Evolutionary conservation across 1,140 invertebrate species (phyloP).

Genomic region (Armadillidium nasatum): DNA sequence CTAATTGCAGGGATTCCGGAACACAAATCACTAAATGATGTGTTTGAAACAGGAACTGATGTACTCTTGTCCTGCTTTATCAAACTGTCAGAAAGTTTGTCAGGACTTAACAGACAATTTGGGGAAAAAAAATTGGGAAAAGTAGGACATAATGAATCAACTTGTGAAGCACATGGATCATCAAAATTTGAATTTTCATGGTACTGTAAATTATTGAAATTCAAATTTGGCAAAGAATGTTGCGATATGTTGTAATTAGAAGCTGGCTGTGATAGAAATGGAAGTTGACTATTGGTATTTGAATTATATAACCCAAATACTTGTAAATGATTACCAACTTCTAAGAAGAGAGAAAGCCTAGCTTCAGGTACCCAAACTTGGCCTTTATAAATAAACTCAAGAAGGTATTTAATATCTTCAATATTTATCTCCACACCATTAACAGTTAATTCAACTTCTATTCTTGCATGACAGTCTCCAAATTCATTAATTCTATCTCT

Average conservation of each 20-base stretch:
- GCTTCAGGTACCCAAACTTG: background rate
- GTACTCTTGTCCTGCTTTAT: background rate
- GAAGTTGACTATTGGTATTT: background rate
- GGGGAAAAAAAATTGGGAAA: background rate
- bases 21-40: conserved; percentile 6
- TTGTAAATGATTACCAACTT: conserved; percentile 4
- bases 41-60: background rate
- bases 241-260: background rate
- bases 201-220: background rate
- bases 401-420: background rate
- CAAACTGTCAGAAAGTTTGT: background rate
- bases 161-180: background rate
- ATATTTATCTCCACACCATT: background rate
- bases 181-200: background rate
- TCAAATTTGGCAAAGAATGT: conserved; percentile 2
- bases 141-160: background rate
- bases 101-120: background rate
- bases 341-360: background rate
- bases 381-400: conserved; percentile 5
- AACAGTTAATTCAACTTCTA: background rate
- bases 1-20: background rate
- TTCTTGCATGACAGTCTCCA: background rate
- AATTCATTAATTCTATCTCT: background rate
- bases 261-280: background rate
- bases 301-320: background rate